These are phyloP conservation scores for Chauna torquata DNA, from an alignment of 2,113 vertebrate genomes.

Conservation along the genomic window DNA sequence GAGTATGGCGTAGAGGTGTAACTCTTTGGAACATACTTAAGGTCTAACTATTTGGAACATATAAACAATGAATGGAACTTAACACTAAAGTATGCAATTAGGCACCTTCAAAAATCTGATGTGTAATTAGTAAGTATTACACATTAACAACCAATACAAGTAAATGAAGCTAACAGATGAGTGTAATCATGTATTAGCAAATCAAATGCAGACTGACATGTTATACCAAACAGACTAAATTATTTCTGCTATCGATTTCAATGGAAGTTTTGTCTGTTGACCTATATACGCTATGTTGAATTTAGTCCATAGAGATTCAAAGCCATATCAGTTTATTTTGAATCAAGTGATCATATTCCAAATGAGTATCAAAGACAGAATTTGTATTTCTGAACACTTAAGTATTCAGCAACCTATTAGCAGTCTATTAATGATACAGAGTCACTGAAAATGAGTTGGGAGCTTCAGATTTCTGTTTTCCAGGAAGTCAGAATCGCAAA, in stretches of 20 bases:
- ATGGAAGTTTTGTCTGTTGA: background rate
- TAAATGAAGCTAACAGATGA: constrained; percentile 43
- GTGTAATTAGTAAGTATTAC: constrained; percentile 53
- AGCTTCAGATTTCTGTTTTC: background rate
- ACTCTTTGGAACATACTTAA: background rate
- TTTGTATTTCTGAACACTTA: background rate
- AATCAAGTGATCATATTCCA: background rate
- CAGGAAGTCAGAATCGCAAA: background rate
- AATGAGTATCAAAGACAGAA: background rate
- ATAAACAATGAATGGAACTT: background rate
- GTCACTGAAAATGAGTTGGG: background rate
- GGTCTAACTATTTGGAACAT: background rate
- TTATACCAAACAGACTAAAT: background rate
- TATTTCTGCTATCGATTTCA: constrained; percentile 52
- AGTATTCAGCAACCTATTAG: background rate
- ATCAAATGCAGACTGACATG: constrained; percentile 37
- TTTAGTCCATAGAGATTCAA: background rate
- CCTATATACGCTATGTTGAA: constrained; percentile 10
- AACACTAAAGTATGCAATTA: constrained; percentile 25
- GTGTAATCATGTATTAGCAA: constrained; percentile 36
- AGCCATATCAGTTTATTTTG: background rate
- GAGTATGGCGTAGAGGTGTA: background rate
- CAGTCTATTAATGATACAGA: background rate
- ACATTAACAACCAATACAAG: constrained; percentile 46
- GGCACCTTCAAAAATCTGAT: constrained; percentile 49